A percentile compares a stretch with the other conserved stretches of the same genome.
These are phyloP conservation scores for Dromiciops gliroides DNA, from an alignment of 2,113 vertebrate genomes.

Conservation along the genomic window DNA sequence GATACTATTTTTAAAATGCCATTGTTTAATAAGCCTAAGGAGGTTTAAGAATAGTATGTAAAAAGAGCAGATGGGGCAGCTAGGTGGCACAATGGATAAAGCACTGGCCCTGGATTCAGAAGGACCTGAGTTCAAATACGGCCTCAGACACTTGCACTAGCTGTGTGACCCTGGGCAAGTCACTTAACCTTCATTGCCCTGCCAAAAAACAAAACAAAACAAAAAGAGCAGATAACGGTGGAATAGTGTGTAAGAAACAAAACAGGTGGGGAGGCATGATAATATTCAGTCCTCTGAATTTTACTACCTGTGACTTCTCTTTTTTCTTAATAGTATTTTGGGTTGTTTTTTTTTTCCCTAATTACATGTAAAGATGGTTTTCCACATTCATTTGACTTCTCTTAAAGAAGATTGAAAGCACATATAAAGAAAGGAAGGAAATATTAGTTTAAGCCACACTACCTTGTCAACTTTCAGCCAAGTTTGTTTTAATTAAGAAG, in stretches of 20 bases:
- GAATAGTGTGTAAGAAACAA: background rate
- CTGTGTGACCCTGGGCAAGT: too few relatives aligned
- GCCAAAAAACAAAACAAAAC: too few relatives aligned
- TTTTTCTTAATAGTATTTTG: too few relatives aligned
- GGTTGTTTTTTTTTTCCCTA: too few relatives aligned
- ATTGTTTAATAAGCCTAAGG: background rate
- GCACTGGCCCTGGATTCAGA: too few relatives aligned
- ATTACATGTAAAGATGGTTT: too few relatives aligned
- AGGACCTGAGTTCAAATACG: too few relatives aligned
- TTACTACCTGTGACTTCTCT: background rate
- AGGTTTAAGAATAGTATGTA: background rate
- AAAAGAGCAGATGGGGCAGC: background rate
- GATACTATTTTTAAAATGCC: background rate
- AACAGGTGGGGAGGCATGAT: background rate
- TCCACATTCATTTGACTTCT: too few relatives aligned
- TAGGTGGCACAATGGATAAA: too few relatives aligned
- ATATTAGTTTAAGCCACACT: background rate
- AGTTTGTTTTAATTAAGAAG: background rate
- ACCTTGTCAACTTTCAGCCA: background rate
- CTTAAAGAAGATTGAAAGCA: background rate
- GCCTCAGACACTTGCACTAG: too few relatives aligned
- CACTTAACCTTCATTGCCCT: too few relatives aligned
- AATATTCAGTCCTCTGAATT: background rate
- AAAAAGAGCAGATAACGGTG: background rate
- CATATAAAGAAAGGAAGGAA: background rate